Evolutionary conservation across 2,113 vertebrate genomes (phyloP).

Genomic region (Romanogobio albipinnatus): DNA sequence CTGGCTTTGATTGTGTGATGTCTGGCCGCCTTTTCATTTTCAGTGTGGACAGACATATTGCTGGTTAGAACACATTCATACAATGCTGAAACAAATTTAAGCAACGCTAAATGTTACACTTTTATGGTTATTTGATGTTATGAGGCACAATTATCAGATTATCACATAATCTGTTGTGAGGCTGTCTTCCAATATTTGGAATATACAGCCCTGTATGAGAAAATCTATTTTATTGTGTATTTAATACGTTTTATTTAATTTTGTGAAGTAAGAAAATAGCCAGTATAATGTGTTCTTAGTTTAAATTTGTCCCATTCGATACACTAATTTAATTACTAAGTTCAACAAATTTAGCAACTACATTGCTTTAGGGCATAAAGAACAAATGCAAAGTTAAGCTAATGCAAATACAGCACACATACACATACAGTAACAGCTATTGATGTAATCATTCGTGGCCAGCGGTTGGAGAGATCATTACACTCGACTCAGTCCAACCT

Average conservation of each 20-base stretch:
- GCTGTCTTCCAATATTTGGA: neutral
- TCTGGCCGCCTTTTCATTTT: neutral
- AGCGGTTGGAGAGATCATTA: slow-evolving; percentile 68
- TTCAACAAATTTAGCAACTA: neutral
- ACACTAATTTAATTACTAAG: neutral
- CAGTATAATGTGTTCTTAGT: neutral
- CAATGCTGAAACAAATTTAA: neutral
- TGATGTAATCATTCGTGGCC: slow-evolving; percentile 56
- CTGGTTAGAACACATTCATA: neutral
- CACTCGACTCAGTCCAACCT: slow-evolving; percentile 62
- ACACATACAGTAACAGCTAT: slow-evolving; percentile 2
- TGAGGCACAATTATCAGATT: neutral
- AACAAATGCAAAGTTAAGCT: neutral
- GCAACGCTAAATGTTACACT: neutral
- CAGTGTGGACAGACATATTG: neutral
- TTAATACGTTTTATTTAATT: neutral
- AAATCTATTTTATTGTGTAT: neutral
- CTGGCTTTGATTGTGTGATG: neutral
- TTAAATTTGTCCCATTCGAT: neutral
- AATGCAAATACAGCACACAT: neutral
- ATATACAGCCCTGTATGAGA: neutral
- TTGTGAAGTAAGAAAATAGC: neutral
- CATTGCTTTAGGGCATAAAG: neutral
- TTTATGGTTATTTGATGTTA: neutral
- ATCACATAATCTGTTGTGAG: neutral